phyloP scores from a whole-genome alignment of 2,888 invertebrate genomes.

The Eremobia ochroleuca region DNA sequence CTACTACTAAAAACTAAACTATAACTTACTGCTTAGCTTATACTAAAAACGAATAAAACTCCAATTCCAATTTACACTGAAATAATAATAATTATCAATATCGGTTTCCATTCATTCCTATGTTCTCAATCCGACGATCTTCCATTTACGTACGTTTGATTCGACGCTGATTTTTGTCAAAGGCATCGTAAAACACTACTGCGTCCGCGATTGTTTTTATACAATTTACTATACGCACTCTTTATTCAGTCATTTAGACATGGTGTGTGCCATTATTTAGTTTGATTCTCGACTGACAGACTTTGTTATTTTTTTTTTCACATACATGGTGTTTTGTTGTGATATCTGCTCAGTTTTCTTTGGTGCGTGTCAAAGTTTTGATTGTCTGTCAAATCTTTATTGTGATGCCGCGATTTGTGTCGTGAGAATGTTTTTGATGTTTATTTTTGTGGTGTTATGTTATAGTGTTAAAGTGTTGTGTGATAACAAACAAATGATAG shows the following conservation, averaged over 20 bases:
- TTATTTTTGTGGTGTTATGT: constrained; percentile 64
- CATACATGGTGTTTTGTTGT: constrained; percentile 79
- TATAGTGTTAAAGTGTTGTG: constrained; percentile 59
- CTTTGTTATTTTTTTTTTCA: constrained; percentile 79
- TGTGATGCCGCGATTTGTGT: constrained; percentile 77
- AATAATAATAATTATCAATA: not conserved
- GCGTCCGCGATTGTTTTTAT: constrained; percentile 88
- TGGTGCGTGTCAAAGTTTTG: constrained; percentile 87
- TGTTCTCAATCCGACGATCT: constrained; percentile 79
- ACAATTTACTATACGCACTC: constrained; percentile 85
- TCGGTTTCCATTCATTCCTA: constrained; percentile 69
- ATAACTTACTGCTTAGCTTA: too few relatives aligned
- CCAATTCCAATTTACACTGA: not conserved
- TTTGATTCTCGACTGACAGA: constrained; percentile 89
- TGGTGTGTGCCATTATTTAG: constrained; percentile 84
- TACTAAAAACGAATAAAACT: too few relatives aligned
- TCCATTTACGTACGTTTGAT: constrained; percentile 89
- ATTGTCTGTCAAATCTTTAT: constrained; percentile 89
- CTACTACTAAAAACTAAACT: too few relatives aligned
- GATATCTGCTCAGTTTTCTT: constrained; percentile 82
- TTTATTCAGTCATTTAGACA: constrained; percentile 83
- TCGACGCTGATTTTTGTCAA: constrained; percentile 89
- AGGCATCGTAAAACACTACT: constrained; percentile 88
- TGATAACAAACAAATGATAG: constrained; percentile 35
- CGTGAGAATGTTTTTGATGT: constrained; percentile 82